These are phyloP conservation scores for Sepiola atlantica DNA, from an alignment of 2,888 invertebrate species.

Conservation along the genomic window DNA sequence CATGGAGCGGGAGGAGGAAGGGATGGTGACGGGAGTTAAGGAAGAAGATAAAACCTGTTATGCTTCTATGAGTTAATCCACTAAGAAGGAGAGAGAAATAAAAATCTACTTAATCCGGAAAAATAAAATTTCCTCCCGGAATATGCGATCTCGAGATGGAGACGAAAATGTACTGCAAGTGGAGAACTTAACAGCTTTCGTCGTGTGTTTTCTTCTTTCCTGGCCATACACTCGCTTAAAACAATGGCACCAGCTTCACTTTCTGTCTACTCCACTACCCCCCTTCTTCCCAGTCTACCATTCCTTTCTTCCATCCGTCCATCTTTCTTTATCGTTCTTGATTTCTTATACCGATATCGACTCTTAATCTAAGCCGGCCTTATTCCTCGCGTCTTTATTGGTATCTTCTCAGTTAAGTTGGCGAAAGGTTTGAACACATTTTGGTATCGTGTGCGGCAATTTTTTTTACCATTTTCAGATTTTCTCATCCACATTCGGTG, in stretches of 20 bases:
- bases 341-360: not conserved
- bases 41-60: not conserved
- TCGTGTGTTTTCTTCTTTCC: not conserved
- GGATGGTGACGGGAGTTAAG: not conserved
- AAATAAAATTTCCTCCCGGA: not conserved
- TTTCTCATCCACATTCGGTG: not conserved
- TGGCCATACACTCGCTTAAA: not conserved
- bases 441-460: not conserved
- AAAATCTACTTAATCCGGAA: slow-evolving; percentile 20
- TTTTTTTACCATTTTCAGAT: not conserved
- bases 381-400: not conserved
- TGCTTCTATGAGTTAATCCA: not conserved
- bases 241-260: not conserved
- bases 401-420: not conserved
- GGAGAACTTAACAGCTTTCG: not conserved
- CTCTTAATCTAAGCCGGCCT: not conserved
- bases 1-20: not conserved
- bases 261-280: not conserved
- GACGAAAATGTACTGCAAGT: not conserved
- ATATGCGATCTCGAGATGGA: not conserved
- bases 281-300: not conserved
- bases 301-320: too few relatives aligned
- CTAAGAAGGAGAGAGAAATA: not conserved
- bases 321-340: too few relatives aligned
- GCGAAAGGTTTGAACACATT: not conserved